Conservation (phyloP, 2,888 invertebrate species). For the Pimpla rufipes region DNA sequence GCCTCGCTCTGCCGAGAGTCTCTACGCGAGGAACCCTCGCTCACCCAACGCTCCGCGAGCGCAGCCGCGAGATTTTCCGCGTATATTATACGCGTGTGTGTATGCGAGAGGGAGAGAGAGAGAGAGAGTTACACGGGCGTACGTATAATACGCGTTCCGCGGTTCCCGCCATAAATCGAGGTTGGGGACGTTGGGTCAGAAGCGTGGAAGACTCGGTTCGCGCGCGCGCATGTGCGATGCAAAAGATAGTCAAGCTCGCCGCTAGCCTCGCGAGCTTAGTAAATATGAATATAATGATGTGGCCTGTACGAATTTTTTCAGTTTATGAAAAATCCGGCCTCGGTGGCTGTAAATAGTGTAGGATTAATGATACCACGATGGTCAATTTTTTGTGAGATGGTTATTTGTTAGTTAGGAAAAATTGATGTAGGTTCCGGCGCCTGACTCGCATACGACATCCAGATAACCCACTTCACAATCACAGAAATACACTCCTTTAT, state of each 20-base stretch:
- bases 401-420: no score
- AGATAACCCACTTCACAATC: no score
- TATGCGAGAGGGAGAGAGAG: slow-evolving; percentile 21
- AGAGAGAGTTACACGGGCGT: slow-evolving; percentile 39
- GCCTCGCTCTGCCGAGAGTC: slow-evolving; percentile 23
- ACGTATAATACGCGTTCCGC: slow-evolving; percentile 58
- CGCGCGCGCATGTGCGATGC: slow-evolving; percentile 57
- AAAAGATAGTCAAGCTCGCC: slow-evolving; percentile 56
- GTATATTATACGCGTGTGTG: slow-evolving; percentile 65
- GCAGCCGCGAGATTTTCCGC: slow-evolving; percentile 66
- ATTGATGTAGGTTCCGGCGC: no score
- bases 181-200: slow-evolving; percentile 72
- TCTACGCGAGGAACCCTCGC: slow-evolving; percentile 53
- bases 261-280: slow-evolving; percentile 50
- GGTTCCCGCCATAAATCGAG: slow-evolving; percentile 72
- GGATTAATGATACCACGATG: no score
- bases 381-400: no score
- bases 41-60: slow-evolving; percentile 50
- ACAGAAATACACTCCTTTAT: no score
- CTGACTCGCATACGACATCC: no score
- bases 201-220: slow-evolving; percentile 69
- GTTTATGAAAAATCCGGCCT: no score
- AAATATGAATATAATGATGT: slow-evolving; percentile 58
- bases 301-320: slow-evolving; percentile 22
- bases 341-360: no score